These are phyloP conservation scores for Centruroides sculpturatus DNA, from an alignment of 1,140 invertebrate species.

Conservation along the genomic window DNA sequence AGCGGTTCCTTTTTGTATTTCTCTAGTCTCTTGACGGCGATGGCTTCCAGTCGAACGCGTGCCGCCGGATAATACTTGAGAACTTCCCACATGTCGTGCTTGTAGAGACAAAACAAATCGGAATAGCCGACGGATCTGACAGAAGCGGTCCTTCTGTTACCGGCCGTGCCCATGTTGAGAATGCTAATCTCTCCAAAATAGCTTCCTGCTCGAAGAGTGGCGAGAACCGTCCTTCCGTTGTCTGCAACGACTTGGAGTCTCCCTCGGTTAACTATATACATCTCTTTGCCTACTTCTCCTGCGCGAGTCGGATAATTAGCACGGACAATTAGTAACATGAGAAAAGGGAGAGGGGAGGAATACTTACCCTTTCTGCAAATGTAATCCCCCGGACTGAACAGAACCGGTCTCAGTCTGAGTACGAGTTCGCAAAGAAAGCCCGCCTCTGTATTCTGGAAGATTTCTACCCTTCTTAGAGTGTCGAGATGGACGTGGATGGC, in stretches of 20 bases:
- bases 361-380: conserved; percentile 91
- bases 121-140: conserved; percentile 96
- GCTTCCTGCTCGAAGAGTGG: conserved; percentile 88
- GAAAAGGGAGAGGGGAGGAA: background rate
- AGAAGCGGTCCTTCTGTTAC: conserved; percentile 89
- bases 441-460: conserved; percentile 98
- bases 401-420: conserved; percentile 76
- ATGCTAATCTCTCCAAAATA: conserved; percentile 99
- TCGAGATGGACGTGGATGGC: conserved; percentile 98
- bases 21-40: conserved; percentile 89
- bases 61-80: conserved; percentile 96
- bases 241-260: conserved; percentile 90
- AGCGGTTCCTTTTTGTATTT: conserved; percentile 86
- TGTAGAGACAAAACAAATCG: conserved; percentile 94
- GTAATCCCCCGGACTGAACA: conserved; percentile 96
- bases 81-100: conserved; percentile 96
- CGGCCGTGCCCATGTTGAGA: conserved; percentile 98
- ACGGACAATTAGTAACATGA: background rate
- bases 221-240: conserved; percentile 91
- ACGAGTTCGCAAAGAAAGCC: conserved; percentile 96
- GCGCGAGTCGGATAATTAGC: conserved; percentile 10
- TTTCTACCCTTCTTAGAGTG: conserved; percentile 92
- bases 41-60: conserved; percentile 86
- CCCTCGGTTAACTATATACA: conserved; percentile 97
- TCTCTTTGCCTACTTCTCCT: conserved; percentile 98